Evolutionary conservation across 23 tunicate genomes (phyloP).

Genomic region (Phallusia fumigata): DNA sequence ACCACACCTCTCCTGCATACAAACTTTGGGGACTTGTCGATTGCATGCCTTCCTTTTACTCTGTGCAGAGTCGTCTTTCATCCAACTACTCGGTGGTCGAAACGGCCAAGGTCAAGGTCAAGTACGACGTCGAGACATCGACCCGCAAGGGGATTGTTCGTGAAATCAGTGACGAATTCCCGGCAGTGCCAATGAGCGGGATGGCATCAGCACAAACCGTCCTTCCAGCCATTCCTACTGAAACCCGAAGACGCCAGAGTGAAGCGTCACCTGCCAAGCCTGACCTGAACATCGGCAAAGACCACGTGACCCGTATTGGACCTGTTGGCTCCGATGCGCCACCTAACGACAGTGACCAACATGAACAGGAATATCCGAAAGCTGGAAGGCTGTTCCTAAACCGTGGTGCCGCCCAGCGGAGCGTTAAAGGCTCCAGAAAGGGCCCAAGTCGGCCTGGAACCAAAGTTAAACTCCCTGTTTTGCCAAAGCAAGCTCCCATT

Average conservation of each 20-base stretch:
- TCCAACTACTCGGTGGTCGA: constrained; percentile 59
- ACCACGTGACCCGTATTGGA: constrained; percentile 15
- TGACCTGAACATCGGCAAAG: constrained; percentile 12
- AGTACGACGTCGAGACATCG: constrained; percentile 48
- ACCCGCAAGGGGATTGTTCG: constrained; percentile 35
- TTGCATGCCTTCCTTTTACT: too few relatives aligned
- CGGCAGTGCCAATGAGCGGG: not conserved
- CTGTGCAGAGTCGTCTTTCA: constrained; percentile 20
- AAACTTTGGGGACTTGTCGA: too few relatives aligned
- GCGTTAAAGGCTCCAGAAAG: constrained; percentile 1
- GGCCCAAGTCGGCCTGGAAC: constrained; percentile 2
- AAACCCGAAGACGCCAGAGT: not conserved
- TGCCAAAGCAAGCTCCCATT: constrained; percentile 19
- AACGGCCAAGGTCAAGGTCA: constrained; percentile 70
- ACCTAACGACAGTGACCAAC: not conserved
- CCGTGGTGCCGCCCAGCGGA: constrained; percentile 17
- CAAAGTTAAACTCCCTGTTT: constrained; percentile 28
- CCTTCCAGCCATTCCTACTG: not conserved
- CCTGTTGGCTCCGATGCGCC: not conserved
- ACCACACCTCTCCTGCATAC: too few relatives aligned
- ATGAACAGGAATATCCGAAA: constrained; percentile 1
- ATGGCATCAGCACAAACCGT: not conserved
- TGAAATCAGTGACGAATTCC: constrained; percentile 13
- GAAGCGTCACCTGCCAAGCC: not conserved
- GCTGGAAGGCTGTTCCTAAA: constrained; percentile 28